These are phyloP conservation scores for Tautogolabrus adspersus DNA, from an alignment of 2,113 vertebrate species.

Conservation along the genomic window DNA sequence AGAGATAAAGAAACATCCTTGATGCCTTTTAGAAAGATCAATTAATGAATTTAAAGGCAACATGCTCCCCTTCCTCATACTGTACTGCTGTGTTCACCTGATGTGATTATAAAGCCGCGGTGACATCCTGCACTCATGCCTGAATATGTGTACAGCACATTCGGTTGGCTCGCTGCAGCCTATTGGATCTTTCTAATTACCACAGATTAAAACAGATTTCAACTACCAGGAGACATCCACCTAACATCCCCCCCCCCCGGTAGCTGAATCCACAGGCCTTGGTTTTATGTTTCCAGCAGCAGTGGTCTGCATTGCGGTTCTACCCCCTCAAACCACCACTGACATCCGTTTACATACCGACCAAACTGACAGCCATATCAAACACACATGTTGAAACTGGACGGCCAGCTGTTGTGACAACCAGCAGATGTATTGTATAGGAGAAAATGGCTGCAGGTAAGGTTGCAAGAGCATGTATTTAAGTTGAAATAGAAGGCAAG, in stretches of 20 bases:
- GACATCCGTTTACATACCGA: slow-evolving; percentile 62
- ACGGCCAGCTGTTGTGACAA: slow-evolving; percentile 47
- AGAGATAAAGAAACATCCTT: not conserved
- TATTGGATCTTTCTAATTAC: slow-evolving; percentile 45
- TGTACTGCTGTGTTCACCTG: slow-evolving; percentile 7
- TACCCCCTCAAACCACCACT: slow-evolving; percentile 22
- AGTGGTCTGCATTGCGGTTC: slow-evolving; percentile 19
- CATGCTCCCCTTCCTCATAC: slow-evolving; percentile 29
- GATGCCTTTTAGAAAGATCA: not conserved
- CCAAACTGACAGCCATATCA: slow-evolving; percentile 33
- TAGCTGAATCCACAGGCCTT: not conserved
- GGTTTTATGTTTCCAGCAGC: slow-evolving; percentile 48
- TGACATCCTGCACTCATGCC: slow-evolving; percentile 5
- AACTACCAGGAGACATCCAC: slow-evolving; percentile 46
- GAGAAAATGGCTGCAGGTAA: slow-evolving; percentile 16
- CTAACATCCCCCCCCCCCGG: not conserved
- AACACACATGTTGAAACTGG: slow-evolving; percentile 32
- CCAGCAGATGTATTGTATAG: slow-evolving; percentile 34
- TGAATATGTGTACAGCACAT: slow-evolving; percentile 26
- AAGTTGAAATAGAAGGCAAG: slow-evolving; percentile 11
- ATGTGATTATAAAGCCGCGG: slow-evolving; percentile 1
- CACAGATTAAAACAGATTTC: slow-evolving; percentile 24
- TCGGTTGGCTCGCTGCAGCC: not conserved
- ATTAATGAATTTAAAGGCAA: slow-evolving; percentile 11
- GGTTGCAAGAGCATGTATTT: slow-evolving; percentile 5